These are phyloP conservation scores for Emys orbicularis DNA, from an alignment of 2,797 vertebrate species.

Conservation along the genomic window DNA sequence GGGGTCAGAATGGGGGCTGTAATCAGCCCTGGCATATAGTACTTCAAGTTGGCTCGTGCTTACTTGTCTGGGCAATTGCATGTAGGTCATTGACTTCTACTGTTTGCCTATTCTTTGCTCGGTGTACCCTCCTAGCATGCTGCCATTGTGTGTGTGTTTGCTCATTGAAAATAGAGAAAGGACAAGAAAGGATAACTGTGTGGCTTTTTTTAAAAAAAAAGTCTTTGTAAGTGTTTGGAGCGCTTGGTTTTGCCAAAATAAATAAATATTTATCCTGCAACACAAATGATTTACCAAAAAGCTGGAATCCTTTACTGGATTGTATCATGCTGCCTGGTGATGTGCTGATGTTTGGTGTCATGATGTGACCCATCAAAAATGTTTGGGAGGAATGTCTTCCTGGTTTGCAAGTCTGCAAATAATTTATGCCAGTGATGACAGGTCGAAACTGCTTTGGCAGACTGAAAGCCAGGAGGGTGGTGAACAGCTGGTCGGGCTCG, in stretches of 20 bases:
- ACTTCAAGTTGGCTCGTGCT: neutral
- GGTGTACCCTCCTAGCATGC: neutral
- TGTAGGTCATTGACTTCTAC: neutral
- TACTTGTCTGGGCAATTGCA: neutral
- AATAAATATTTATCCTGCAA: neutral
- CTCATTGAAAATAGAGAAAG: neutral
- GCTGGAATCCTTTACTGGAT: constrained; percentile 19
- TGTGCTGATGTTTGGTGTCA: constrained; percentile 55
- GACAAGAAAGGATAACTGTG: neutral
- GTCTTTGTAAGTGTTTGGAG: neutral
- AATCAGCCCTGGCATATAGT: neutral
- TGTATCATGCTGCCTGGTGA: constrained; percentile 45
- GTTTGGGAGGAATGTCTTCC: constrained; percentile 52
- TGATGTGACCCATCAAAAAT: constrained; percentile 62
- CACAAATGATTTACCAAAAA: constrained; percentile 37
- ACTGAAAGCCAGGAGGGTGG: constrained; percentile 59
- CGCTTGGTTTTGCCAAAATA: neutral
- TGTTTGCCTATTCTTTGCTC: neutral
- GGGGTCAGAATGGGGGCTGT: neutral
- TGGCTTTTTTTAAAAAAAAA: neutral
- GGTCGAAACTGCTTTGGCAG: constrained; percentile 72
- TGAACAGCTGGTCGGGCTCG: constrained; percentile 70
- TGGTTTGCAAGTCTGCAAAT: constrained; percentile 49
- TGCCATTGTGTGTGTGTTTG: neutral
- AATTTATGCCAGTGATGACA: constrained; percentile 53